Evolutionary conservation across 2,113 vertebrate genomes (phyloP), one percentile per base, ranked within the genome.

Genomic region (Stictonetta naevosa): DNA sequence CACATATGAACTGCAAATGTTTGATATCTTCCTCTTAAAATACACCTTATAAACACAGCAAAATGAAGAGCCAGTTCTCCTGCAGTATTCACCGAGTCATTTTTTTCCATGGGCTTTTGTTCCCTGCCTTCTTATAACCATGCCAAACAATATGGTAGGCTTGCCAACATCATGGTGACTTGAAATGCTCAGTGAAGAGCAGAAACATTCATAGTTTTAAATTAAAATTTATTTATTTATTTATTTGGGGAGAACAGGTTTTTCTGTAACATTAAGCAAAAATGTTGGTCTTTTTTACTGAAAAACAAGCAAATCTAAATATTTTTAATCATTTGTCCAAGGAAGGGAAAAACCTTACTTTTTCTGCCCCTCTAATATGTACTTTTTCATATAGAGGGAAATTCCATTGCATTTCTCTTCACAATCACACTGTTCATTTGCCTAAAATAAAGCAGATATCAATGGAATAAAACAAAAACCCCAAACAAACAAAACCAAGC

Each of bases 1-100:
- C 0, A 0, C 34, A 31, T 7, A 53, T 10, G 28, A 28, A 53
- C 48, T 53, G 48, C 26, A 72, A 53, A 38, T 33, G 23, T n/a
- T 34, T 21, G 38, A 28, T 25, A 15, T 28, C 40, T 83, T 63
- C 42, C 22, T 68, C 25, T 56, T 66, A 77, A 86, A 74, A 81
- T 17, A 53, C 1, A 71, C 7, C 6, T 34, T 56, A 46, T 74
- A 85, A 88, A 75, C 26, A 50, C 22, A 74, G 55, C 59, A 74
- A 91, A 89, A 82, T 10, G 23, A 50, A 42, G 28, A 53, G 12
- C 19, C 2, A 0, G 19, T 42, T 90, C 28, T 56, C 59, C 29
- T 52, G 85, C 42, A 75, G 36, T 28, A 25, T 78, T 77, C 38
- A 31, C 46, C 56, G 46, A 64, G 9, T n/a, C 16, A 13, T 3